These are phyloP conservation scores for Drosophila saltans DNA, from an alignment of 1,140 invertebrate species.

Conservation along the genomic window DNA sequence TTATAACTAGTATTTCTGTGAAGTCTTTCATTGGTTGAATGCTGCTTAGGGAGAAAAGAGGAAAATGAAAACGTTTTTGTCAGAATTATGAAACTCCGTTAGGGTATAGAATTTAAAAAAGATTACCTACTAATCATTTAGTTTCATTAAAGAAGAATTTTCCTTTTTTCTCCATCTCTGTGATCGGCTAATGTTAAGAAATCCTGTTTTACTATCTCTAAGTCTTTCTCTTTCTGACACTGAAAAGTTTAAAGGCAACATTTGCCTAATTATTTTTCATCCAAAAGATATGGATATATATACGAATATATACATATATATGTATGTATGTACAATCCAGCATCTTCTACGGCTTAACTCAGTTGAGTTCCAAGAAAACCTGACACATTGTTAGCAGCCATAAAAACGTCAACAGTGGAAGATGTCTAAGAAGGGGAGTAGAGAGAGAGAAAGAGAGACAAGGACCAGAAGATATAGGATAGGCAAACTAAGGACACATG, in stretches of 20 bases:
- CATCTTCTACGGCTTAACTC: slow-evolving; percentile 14
- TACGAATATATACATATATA: background rate
- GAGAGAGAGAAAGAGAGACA: background rate
- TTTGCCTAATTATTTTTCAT: slow-evolving; percentile 22
- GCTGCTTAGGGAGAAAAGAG: too few species aligned
- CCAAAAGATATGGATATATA: slow-evolving; percentile 14
- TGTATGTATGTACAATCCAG: slow-evolving; percentile 8
- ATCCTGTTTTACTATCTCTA: too few species aligned
- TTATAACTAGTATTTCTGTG: background rate
- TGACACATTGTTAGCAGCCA: slow-evolving; percentile 65
- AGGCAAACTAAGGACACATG: slow-evolving; percentile 47
- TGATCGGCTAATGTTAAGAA: too few species aligned
- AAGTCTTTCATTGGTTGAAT: background rate
- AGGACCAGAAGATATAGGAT: slow-evolving; percentile 13
- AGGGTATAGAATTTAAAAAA: too few species aligned
- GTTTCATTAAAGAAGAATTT: too few species aligned
- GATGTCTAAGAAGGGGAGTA: background rate
- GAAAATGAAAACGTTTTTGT: too few species aligned
- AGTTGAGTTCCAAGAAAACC: slow-evolving; percentile 55
- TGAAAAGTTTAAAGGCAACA: slow-evolving; percentile 16
- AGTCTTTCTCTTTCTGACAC: too few species aligned
- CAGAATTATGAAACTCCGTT: too few species aligned
- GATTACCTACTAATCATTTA: too few species aligned
- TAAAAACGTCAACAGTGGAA: slow-evolving; percentile 53
- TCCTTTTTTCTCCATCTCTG: too few species aligned